Evolutionary conservation across 2,797 vertebrate genomes (phyloP), one percentile per base, ranked within the genome.

Genomic region (Fistularia tabacaria): DNA sequence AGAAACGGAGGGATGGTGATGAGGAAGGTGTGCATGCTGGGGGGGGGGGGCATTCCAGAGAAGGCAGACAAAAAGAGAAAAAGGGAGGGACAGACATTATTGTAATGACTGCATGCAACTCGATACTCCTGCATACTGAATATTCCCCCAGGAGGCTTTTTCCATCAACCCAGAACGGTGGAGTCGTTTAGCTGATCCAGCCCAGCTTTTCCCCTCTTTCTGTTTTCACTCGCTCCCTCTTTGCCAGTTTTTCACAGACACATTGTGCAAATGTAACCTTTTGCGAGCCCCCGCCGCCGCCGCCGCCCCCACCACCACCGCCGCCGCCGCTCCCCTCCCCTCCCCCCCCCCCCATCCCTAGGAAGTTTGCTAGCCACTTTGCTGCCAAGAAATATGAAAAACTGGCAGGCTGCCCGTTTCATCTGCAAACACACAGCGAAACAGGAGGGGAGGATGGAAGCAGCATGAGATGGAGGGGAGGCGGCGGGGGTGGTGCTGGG

Each of bases 221-320:
- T 74, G 55, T 59, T 56, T 51, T 55, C 48, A 13, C 53, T 74
- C 59, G 15, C 54, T 72, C 59, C 40, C 51, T 57, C 49, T 60
- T 55, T 68, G 40, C 56, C 65, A 76, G 9, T 85, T 86, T 92
- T 91, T 91, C 88, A 88, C 86, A 90, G 87, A 88, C 92, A 88
- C 91, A 91, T 91, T 92, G 92, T 94, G 94, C 92, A 94, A 94
- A 94, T 94, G 92, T 93, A 93, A 93, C 94, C 93, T 94, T 94
- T 94, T 87, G 83, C 85, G 80, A 88, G 88, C 90, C 90, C 87
- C 82, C 82, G 83, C 92, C 38, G 25, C 25, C 25, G 25, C 25
- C 25, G 25, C 25, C 25, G 25, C 25, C 25, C 88, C 90, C 89
- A n/a, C 92, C 38, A 5, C 25, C 25, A 5, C 25, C 25, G 25